Percentiles rank a stretch among this genome's conserved stretches.
These are phyloP conservation scores for Phoxinus phoxinus DNA, from an alignment of 2,113 vertebrate species.

Conservation along the genomic window DNA sequence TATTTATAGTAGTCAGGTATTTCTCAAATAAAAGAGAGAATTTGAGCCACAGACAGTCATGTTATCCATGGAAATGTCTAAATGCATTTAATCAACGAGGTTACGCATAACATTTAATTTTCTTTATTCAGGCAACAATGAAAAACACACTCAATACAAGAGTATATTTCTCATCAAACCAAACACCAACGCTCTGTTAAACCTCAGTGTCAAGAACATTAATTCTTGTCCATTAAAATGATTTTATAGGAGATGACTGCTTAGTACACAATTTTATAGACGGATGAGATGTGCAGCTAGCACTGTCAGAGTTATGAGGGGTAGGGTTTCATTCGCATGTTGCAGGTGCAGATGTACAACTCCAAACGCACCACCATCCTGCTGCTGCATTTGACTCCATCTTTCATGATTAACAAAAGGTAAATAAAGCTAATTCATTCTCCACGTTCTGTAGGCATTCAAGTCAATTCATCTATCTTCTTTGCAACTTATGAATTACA, in stretches of 20 bases:
- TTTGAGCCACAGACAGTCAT: slow-evolving; percentile 34
- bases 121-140: slow-evolving; percentile 27
- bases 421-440: slow-evolving; percentile 24
- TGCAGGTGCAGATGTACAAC: slow-evolving; percentile 37
- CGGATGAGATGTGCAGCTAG: slow-evolving; percentile 5
- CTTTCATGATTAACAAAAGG: slow-evolving; percentile 1
- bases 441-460: slow-evolving; percentile 7
- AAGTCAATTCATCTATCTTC: slow-evolving; percentile 28
- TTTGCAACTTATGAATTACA: slow-evolving; percentile 18
- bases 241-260: slow-evolving; percentile 22
- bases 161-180: slow-evolving; percentile 6
- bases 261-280: slow-evolving; percentile 14
- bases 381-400: background rate
- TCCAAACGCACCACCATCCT: background rate
- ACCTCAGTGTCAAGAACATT: background rate
- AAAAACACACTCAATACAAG: slow-evolving; percentile 31
- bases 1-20: slow-evolving; percentile 69
- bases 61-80: slow-evolving; percentile 47
- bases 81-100: slow-evolving; percentile 43
- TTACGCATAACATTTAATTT: slow-evolving; percentile 43
- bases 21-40: slow-evolving; percentile 12
- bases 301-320: background rate
- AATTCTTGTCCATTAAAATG: slow-evolving; percentile 13
- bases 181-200: slow-evolving; percentile 26
- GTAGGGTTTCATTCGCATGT: slow-evolving; percentile 5